Percentiles rank a stretch among this genome's conserved stretches.
Conservation (phyloP, 2,113 vertebrate genomes). For the Ictidomys tridecemlineatus region DNA sequence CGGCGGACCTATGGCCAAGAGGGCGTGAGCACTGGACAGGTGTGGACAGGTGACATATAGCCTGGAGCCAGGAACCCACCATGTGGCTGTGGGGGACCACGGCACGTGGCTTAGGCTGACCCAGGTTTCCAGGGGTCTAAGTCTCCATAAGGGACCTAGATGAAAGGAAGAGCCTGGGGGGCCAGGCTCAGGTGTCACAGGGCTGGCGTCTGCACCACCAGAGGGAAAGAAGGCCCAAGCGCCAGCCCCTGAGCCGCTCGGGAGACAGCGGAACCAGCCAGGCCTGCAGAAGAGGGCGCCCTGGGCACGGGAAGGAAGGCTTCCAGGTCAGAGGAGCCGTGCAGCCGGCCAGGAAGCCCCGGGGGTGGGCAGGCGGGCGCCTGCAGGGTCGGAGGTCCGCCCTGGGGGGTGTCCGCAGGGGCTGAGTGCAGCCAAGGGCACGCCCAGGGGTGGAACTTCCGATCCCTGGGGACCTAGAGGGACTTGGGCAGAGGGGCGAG, state of each 20-base stretch:
- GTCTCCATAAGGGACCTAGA: background rate
- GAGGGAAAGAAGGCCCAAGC: background rate
- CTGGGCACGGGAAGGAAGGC: too few relatives aligned
- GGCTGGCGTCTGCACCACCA: background rate
- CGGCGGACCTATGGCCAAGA: too few relatives aligned
- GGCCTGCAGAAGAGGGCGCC: background rate
- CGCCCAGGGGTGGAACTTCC: background rate
- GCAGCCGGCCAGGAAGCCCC: background rate
- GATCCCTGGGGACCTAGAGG: background rate
- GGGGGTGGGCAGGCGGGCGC: background rate
- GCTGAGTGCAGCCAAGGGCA: background rate
- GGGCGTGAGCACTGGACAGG: too few relatives aligned
- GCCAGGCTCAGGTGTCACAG: background rate
- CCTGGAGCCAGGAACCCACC: too few relatives aligned
- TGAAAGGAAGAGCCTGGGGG: background rate
- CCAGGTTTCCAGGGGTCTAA: background rate
- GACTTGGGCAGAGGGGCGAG: background rate
- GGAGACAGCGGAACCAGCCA: background rate
- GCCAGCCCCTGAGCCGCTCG: background rate
- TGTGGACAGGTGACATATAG: too few relatives aligned
- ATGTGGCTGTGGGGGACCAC: accelerated
- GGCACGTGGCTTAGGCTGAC: background rate
- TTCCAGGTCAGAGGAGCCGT: background rate
- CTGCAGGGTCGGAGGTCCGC: accelerated
- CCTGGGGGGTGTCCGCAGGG: background rate